A percentile compares a stretch with the other conserved stretches of the same genome.
These are phyloP conservation scores for Notarius quadriscutis DNA, from an alignment of 2,113 vertebrate genomes.

Conservation along the genomic window DNA sequence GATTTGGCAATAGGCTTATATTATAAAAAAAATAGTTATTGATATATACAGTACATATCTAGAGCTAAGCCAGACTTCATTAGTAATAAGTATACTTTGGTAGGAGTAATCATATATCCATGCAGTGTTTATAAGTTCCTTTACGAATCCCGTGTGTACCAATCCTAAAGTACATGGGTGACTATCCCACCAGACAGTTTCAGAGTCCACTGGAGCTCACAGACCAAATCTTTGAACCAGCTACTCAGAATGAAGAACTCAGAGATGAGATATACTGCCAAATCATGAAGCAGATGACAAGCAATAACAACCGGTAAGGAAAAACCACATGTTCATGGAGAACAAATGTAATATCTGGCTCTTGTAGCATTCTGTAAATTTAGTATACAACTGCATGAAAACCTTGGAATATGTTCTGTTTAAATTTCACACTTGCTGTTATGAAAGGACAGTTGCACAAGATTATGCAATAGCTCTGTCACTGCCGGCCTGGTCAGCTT, in stretches of 20 bases:
- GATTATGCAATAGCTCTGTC: not conserved
- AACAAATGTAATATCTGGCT: not conserved
- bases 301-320: conserved; percentile 84
- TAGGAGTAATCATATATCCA: not conserved
- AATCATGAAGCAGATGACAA: conserved; percentile 94
- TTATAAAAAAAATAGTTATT: not conserved
- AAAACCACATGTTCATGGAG: not conserved
- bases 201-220: conserved; percentile 81
- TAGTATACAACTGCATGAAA: not conserved
- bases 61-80: not conserved
- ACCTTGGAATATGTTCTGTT: not conserved
- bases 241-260: conserved; percentile 77
- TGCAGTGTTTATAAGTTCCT: conserved; percentile 59
- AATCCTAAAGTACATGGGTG: conserved; percentile 95
- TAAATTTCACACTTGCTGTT: conserved; percentile 5
- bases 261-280: conserved; percentile 94
- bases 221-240: conserved; percentile 86
- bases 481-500: not conserved
- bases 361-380: not conserved
- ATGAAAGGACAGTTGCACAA: conserved; percentile 18
- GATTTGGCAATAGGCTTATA: not conserved
- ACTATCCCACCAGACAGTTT: conserved; percentile 88
- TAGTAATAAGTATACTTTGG: not conserved
- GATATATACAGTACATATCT: not conserved
- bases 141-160: conserved; percentile 71